Evolutionary conservation across 1,140 invertebrate species (phyloP), one percentile per base, ranked within the genome.

Genomic region (Glossosoma conforme): DNA sequence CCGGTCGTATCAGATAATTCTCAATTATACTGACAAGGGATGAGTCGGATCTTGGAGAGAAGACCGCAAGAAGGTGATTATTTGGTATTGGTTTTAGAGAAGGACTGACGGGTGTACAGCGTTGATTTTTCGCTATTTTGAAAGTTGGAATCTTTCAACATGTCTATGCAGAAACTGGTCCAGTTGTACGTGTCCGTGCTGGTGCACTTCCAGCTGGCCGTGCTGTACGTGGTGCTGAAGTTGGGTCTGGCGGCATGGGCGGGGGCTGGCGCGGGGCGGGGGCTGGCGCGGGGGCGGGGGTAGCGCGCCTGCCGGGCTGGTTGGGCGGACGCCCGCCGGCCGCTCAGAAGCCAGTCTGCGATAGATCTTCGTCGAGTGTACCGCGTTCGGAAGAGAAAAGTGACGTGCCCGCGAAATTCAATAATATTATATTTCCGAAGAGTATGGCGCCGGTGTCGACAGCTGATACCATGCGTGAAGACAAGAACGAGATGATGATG

Each of bases 401-500:
- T n/a, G n/a, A n/a, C n/a, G n/a, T n/a, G n/a, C n/a, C n/a, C n/a
- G n/a, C n/a, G n/a, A n/a, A n/a, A n/a, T n/a, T n/a, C n/a, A n/a
- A n/a, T n/a, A n/a, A n/a, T n/a, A n/a, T n/a, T n/a, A n/a, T n/a
- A n/a, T 21, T 44, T 47, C 10, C 20, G 21, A 49, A 41, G 28
- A 54, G 37, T 6, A 58, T 58, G 56, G 56, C 56, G 11, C 56
- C 56, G 19, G 42, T 55, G 9, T 48, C 56, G 35, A 66, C 70
- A 44, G 68, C 65, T 17, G 69, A 72, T 51, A 60, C 70, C 35
- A 72, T 73, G 70, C 68, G 69, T 61, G 69, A 73, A 49, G 70
- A 73, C 59, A 74, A 74, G 59, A 69, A 72, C 62, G 54, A 56
- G 6, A 51, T 36, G 35, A 46, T 44, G 21, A 56, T 32, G 20